Base-by-base conservation (phyloP, 2,888 invertebrate genomes). In the Polyommatus iphigenia region DNA sequence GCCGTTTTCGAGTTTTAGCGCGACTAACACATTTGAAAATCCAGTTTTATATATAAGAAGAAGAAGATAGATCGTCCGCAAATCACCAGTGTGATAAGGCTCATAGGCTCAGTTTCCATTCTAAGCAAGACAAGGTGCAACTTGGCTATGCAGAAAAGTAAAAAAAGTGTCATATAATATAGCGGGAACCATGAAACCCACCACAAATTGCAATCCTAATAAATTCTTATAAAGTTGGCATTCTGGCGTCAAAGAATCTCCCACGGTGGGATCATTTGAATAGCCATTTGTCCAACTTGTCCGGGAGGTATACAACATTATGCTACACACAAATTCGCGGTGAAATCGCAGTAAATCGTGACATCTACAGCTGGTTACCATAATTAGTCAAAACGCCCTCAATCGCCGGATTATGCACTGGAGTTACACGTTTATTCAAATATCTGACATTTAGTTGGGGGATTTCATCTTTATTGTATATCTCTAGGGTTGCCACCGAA, bases 381-480 rank as follows among this genome's bases (percentile, higher is more conserved):
- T 67, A 67, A 67, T 67, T 67, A 67, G 67, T 67, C 67, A 67
- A 67, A 62, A 67, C 67, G 67, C 67, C 67, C 67, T 67, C 67
- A 29, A 67, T 67, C 29, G 67, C 13, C 13, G 29, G 29, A 15
- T 67, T 67, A 67, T 67, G 67, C 29, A 67, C 67, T 0, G 67
- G 62, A 67, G 62, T 24, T 67, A 67, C 67, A 67, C 67, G 67
- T 67, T 67, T 67, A 67, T 67, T 67, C 67, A 67, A 29, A 67
- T 67, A 67, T 29, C 67, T 67, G 67, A 67, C 67, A 67, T 67
- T 67, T 67, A n/a, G 15, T 46, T 73, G 20, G 41, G 29, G 50
- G 15, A 50, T 50, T 50, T 24, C 75, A 75, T 75, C 75, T 75
- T 75, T 75, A 75, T 75, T 75, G 75, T 29, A 29, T 24, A 75